Evolutionary conservation across 2,113 vertebrate genomes (phyloP).

Genomic region (Apus apus): DNA sequence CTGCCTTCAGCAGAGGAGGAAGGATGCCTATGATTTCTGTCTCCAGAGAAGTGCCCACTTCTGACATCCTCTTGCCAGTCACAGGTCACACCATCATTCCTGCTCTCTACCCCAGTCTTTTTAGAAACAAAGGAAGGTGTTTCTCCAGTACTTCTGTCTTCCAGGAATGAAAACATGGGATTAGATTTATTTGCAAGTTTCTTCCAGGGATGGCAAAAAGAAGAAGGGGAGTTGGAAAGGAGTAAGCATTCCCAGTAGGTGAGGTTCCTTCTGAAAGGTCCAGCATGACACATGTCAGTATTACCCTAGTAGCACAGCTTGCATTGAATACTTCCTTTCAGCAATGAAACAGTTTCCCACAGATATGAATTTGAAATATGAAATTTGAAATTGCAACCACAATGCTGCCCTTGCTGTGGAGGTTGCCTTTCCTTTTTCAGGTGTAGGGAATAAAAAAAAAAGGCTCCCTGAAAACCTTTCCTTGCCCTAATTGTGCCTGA

Average conservation of each 20-base stretch:
- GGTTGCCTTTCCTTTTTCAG: background rate
- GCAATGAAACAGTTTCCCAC: too few species aligned
- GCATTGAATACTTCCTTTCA: background rate
- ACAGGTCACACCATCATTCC: background rate
- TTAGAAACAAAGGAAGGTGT: background rate
- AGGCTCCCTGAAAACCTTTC: background rate
- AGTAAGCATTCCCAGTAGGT: background rate
- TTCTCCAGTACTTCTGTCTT: background rate
- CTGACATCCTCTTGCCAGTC: background rate
- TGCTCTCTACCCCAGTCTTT: background rate
- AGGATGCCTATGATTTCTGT: background rate
- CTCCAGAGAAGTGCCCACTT: background rate
- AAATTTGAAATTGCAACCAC: background rate
- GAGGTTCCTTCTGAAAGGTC: background rate
- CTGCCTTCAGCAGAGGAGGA: background rate
- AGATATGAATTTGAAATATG: background rate
- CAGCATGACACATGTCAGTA: background rate
- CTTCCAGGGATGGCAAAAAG: background rate
- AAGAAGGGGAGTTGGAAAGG: background rate
- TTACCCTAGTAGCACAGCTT: background rate
- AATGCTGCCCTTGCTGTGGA: background rate
- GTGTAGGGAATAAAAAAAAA: too few species aligned
- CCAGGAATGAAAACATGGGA: background rate
- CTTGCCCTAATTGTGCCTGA: background rate
- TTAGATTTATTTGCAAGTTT: background rate